These are phyloP conservation scores for Volucella inflata DNA, from an alignment of 2,888 invertebrate species.

Conservation along the genomic window DNA sequence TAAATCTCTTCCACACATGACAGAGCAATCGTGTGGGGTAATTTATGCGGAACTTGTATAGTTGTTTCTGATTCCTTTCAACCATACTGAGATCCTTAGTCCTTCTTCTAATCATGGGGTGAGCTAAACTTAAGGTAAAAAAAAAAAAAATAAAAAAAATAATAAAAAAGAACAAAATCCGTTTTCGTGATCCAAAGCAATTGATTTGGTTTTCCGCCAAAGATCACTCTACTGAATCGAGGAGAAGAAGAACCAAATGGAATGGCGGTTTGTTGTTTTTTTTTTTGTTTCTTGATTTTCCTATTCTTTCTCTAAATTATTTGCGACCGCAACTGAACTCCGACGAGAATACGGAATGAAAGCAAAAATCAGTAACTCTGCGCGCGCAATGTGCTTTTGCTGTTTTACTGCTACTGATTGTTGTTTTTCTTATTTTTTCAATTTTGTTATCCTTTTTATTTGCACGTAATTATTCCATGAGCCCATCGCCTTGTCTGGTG, in stretches of 20 bases:
- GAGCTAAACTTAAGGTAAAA: slow-evolving; percentile 12
- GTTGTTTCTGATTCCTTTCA: slow-evolving; percentile 38
- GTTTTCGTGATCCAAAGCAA: slow-evolving; percentile 67
- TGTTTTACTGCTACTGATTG: slow-evolving; percentile 12
- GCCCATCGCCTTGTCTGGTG: slow-evolving; percentile 60
- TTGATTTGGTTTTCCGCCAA: slow-evolving; percentile 63
- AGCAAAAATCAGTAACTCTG: slow-evolving; percentile 53
- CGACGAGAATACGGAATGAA: slow-evolving; percentile 55
- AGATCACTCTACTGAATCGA: slow-evolving; percentile 72
- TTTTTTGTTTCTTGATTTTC: slow-evolving; percentile 2
- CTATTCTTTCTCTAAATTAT: slow-evolving; percentile 36
- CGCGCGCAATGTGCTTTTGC: slow-evolving; percentile 38
- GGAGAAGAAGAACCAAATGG: slow-evolving; percentile 29
- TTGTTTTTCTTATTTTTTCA: neutral
- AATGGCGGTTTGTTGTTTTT: slow-evolving; percentile 1
- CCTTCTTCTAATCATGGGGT: slow-evolving; percentile 67
- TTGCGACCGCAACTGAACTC: slow-evolving; percentile 37
- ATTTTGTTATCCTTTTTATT: slow-evolving; percentile 25
- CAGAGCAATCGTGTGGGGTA: slow-evolving; percentile 74
- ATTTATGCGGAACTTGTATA: slow-evolving; percentile 70
- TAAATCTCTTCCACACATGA: slow-evolving; percentile 68
- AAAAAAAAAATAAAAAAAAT: neutral
- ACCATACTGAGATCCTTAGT: slow-evolving; percentile 52
- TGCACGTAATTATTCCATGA: slow-evolving; percentile 67
- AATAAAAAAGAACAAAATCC: slow-evolving; percentile 12